phyloP scores from a whole-genome alignment of 92 coral and sea anemone species.

The Parazoanthus darwini region DNA sequence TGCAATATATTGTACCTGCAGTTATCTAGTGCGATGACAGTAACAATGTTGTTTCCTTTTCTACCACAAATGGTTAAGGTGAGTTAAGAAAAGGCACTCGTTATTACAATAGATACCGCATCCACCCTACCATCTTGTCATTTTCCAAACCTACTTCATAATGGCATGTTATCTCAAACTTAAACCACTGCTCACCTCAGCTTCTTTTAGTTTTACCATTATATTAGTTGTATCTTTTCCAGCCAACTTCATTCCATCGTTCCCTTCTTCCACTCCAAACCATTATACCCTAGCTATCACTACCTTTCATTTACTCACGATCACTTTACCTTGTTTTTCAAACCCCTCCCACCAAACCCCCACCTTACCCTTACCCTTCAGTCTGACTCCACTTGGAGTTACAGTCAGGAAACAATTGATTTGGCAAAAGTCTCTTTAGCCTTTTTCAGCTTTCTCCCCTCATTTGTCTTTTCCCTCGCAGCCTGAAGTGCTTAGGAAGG shows the following conservation, averaged over 20 bases:
- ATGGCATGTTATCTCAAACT: too few species aligned
- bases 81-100: background rate
- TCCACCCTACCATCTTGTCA: background rate
- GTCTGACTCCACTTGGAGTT: slow-evolving; percentile 75
- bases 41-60: slow-evolving; percentile 35
- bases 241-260: too few species aligned
- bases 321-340: too few species aligned
- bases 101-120: background rate
- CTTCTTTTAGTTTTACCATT: background rate
- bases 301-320: too few species aligned
- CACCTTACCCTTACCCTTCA: slow-evolving; percentile 46
- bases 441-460: slow-evolving; percentile 65
- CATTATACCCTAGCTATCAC: too few species aligned
- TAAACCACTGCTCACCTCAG: too few species aligned
- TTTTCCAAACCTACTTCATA: background rate
- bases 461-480: slow-evolving; percentile 68
- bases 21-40: slow-evolving; percentile 25
- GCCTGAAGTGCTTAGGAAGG: slow-evolving; percentile 70
- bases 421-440: slow-evolving; percentile 54
- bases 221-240: too few species aligned
- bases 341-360: background rate
- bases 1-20: background rate
- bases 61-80: slow-evolving; percentile 35
- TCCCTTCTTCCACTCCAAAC: too few species aligned
- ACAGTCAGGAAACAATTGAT: slow-evolving; percentile 74